A percentile compares a stretch with the other conserved stretches of the same genome.
phyloP scores from a whole-genome alignment of 2,113 vertebrate species.

The Spermophilus dauricus region DNA sequence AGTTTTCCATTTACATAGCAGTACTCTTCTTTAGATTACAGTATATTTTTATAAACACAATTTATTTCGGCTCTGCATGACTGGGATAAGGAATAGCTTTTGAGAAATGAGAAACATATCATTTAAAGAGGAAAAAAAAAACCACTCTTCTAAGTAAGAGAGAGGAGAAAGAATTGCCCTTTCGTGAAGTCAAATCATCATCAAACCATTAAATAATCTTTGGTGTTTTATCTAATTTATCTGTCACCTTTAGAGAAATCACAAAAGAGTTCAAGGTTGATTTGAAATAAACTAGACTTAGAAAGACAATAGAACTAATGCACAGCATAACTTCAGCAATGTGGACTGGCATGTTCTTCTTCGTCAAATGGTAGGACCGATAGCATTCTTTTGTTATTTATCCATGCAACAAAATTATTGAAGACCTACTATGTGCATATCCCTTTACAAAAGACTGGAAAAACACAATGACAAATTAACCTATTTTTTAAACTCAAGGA shows the following conservation, averaged over 20 bases:
- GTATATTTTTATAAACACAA: conserved; percentile 51
- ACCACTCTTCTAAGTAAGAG: background rate
- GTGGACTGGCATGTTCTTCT: background rate
- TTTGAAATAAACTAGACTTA: conserved; percentile 13
- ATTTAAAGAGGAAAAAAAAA: background rate
- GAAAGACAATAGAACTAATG: background rate
- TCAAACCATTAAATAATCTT: background rate
- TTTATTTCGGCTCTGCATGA: conserved; percentile 49
- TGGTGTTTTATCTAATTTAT: background rate
- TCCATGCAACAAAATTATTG: background rate
- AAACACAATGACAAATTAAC: background rate
- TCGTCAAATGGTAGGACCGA: background rate
- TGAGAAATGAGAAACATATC: conserved; percentile 49
- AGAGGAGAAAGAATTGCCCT: background rate
- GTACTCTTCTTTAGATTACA: conserved; percentile 30
- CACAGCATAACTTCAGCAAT: background rate
- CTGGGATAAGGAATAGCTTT: conserved; percentile 44
- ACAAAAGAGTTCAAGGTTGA: conserved; percentile 21
- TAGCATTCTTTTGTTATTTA: background rate
- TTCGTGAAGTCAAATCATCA: conserved; percentile 27
- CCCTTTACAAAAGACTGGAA: background rate
- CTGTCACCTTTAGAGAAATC: background rate
- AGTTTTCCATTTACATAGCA: background rate
- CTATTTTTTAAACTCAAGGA: background rate
- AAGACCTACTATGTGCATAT: background rate